phyloP scores from a whole-genome alignment of 2,888 invertebrate species.

The Heliconius hortense region DNA sequence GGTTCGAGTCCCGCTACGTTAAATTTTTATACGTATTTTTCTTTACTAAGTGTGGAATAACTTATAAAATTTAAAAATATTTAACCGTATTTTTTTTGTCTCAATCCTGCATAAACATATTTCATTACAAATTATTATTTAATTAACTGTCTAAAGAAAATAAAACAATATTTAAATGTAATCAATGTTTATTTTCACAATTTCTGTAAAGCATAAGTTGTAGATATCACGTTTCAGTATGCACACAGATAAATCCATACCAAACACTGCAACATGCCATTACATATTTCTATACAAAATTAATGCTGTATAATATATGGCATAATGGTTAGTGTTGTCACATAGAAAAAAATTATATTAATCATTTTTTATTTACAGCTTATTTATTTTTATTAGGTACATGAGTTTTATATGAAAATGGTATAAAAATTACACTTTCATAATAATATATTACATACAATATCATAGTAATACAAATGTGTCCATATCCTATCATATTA shows the following conservation, averaged over 20 bases:
- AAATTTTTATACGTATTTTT: too few species aligned
- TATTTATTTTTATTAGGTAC: slow-evolving; percentile 76
- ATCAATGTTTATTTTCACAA: slow-evolving; percentile 78
- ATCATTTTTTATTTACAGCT: slow-evolving; percentile 76
- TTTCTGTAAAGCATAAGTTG: slow-evolving; percentile 81
- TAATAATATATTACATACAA: slow-evolving; percentile 71
- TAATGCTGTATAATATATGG: slow-evolving; percentile 65
- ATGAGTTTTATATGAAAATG: slow-evolving; percentile 80
- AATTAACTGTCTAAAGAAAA: slow-evolving; percentile 35
- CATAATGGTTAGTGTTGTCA: slow-evolving; percentile 76
- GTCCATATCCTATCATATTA: slow-evolving; percentile 73
- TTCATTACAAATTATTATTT: too few species aligned
- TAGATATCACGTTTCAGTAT: slow-evolving; percentile 81
- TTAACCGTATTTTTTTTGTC: too few species aligned
- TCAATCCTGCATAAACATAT: too few species aligned
- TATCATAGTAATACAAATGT: slow-evolving; percentile 77
- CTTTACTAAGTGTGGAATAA: too few species aligned
- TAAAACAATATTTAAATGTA: slow-evolving; percentile 53
- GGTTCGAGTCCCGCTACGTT: too few species aligned
- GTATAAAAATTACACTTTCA: slow-evolving; percentile 82
- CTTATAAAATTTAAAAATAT: too few species aligned
- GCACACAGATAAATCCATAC: slow-evolving; percentile 79
- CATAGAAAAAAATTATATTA: slow-evolving; percentile 79
- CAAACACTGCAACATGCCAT: slow-evolving; percentile 70
- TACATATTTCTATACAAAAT: slow-evolving; percentile 77